Percentiles rank a stretch among this genome's conserved stretches.
phyloP scores from a whole-genome alignment of 2,888 invertebrate genomes.

The Apotomis turbidana region DNA sequence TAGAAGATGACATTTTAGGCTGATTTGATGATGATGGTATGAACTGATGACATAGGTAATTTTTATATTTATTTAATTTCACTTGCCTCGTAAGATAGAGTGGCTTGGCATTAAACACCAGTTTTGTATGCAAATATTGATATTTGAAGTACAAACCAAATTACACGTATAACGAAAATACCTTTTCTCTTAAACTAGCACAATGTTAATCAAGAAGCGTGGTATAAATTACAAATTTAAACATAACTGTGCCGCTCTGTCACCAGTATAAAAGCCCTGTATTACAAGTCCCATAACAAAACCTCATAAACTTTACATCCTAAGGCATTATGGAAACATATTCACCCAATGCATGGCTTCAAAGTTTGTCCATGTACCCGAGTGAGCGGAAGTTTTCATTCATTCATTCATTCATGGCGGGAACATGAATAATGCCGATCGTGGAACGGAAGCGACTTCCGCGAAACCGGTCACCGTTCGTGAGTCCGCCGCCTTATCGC shows the following conservation, averaged over 20 bases:
- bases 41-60: no score
- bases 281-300: slow-evolving; percentile 1
- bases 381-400: slow-evolving; percentile 44
- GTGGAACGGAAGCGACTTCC: slow-evolving; percentile 43
- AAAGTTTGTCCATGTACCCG: slow-evolving; percentile 41
- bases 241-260: background rate
- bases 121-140: no score
- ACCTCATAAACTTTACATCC: background rate
- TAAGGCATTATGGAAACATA: slow-evolving; percentile 25
- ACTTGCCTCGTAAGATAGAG: no score
- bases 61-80: no score
- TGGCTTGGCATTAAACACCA: no score
- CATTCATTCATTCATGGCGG: slow-evolving; percentile 39
- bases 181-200: no score
- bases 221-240: background rate
- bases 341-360: slow-evolving; percentile 29
- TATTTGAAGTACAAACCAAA: no score
- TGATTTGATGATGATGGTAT: no score
- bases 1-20: no score
- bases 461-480: slow-evolving; percentile 41
- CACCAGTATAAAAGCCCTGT: background rate
- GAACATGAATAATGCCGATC: slow-evolving; percentile 45
- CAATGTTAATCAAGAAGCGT: no score
- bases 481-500: slow-evolving; percentile 37
- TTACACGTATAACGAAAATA: no score